Base-by-base conservation (phyloP, 2,797 vertebrate species). In the Gymnoscopelus microlampas region DNA sequence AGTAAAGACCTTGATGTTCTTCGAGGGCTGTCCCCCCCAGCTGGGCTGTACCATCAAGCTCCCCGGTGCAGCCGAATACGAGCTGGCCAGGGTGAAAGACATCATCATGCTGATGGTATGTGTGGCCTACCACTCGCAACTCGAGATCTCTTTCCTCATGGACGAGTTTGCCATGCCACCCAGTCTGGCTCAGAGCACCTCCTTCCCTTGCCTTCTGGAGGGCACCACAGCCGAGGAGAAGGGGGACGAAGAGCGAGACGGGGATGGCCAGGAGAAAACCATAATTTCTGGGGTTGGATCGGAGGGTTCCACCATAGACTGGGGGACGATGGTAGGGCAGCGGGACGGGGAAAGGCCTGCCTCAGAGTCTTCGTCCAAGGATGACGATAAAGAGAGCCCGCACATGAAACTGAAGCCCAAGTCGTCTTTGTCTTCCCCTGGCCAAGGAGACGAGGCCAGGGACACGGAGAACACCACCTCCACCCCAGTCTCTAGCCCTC, bases 131-230 rank as follows among this genome's bases (percentile, higher is more conserved):
- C 98, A 99, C 93, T 99, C 96, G 12, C 98, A 98, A 83, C 91
- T 99, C 66, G 98, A 99, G 90, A 98, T 99, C 75, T 99, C 98
- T n/a, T 99, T 99, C 84, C 96, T 99, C 70, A 99, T 99, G 98
- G 98, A 99, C 59, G 98, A 99, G 81, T 99, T 99, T 73, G 98
- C 98, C 47, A 99, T 99, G 98, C 98, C 98, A 0, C 98, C 98
- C 35, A 96, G 93, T 51, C 79, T 97, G 66, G 79, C 91, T 10
- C 95, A 95, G 74, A 96, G 92, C 64, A 67, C 91, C 60, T 97
- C 96, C 2, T 95, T 98, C 79, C 95, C 95, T 14, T 96, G 94
- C 74, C 91, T 98, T 72, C 93, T 96, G 74, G 97, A 98, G 67
- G 87, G 82, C 1, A 14, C 70, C 4, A 56, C 79, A 0, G 91